Conservation (phyloP, 2,888 invertebrate species). For the Campoletis raptor region DNA sequence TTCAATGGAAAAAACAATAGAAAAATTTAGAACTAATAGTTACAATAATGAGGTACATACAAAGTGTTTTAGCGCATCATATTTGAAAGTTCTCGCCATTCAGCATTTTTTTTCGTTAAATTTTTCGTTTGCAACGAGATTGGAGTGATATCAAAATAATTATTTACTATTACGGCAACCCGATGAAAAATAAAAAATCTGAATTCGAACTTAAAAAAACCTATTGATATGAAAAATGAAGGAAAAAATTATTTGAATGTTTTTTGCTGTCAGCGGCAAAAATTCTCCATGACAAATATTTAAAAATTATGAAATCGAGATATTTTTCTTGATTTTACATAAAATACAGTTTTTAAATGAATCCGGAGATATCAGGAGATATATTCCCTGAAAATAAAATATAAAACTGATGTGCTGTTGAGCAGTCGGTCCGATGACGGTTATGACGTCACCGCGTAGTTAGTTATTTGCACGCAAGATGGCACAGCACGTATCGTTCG, state of each 20-base stretch:
- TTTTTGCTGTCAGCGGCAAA: neutral
- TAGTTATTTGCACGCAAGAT: neutral
- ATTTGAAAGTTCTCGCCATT: too few relatives aligned
- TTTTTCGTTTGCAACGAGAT: neutral
- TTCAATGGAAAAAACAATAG: neutral
- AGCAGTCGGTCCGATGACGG: neutral
- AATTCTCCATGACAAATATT: too few relatives aligned
- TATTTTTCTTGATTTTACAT: too few relatives aligned
- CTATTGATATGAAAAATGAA: neutral
- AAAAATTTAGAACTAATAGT: neutral
- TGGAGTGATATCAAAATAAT: neutral
- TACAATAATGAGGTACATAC: neutral
- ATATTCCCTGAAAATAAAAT: neutral
- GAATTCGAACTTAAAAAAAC: neutral
- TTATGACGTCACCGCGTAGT: conserved; percentile 2
- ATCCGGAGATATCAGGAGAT: neutral
- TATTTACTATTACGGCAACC: neutral
- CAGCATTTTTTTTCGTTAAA: neutral
- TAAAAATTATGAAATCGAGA: too few relatives aligned
- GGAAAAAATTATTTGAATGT: neutral
- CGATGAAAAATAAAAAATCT: neutral
- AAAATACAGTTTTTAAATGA: too few relatives aligned
- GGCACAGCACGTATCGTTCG: neutral
- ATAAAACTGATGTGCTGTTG: neutral
- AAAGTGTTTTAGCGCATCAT: neutral